Evolutionary conservation across 2,797 vertebrate genomes (phyloP).

Genomic region (Capromys pilorides): DNA sequence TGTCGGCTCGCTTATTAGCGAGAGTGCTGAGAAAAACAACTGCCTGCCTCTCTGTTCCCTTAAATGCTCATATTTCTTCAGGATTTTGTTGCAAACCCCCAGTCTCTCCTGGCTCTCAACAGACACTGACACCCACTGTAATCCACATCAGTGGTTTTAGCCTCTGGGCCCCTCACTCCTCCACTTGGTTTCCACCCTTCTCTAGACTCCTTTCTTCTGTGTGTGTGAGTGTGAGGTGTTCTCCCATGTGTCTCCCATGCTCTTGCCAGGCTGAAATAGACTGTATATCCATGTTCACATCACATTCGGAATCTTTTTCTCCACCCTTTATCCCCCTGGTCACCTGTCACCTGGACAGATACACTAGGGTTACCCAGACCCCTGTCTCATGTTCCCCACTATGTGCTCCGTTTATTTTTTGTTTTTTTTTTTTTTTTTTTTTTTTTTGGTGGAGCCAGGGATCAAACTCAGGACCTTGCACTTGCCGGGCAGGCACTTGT

Average conservation of each 20-base stretch:
- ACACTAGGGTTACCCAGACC: too few species aligned
- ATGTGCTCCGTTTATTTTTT: background rate
- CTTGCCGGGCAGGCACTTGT: too few species aligned
- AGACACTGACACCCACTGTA: background rate
- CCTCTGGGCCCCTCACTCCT: conserved; percentile 1
- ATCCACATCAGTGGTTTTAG: background rate
- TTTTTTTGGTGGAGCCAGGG: too few species aligned
- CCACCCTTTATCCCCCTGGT: background rate
- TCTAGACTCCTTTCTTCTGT: background rate
- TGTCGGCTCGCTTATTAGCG: background rate
- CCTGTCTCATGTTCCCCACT: background rate
- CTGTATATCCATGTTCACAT: background rate
- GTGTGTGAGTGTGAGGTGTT: background rate
- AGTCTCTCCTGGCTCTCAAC: background rate
- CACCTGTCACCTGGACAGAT: background rate
- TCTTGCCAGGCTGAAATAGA: background rate
- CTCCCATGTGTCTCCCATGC: fast-evolving
- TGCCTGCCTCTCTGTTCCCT: background rate
- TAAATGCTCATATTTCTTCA: background rate
- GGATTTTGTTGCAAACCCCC: background rate
- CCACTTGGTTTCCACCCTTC: conserved; percentile 22
- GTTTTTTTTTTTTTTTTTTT: too few species aligned
- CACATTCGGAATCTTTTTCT: background rate
- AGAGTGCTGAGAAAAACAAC: background rate
- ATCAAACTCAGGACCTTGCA: too few species aligned